Evolutionary conservation across 2,888 invertebrate genomes (phyloP).

Genomic region (Cremastinae sp.): DNA sequence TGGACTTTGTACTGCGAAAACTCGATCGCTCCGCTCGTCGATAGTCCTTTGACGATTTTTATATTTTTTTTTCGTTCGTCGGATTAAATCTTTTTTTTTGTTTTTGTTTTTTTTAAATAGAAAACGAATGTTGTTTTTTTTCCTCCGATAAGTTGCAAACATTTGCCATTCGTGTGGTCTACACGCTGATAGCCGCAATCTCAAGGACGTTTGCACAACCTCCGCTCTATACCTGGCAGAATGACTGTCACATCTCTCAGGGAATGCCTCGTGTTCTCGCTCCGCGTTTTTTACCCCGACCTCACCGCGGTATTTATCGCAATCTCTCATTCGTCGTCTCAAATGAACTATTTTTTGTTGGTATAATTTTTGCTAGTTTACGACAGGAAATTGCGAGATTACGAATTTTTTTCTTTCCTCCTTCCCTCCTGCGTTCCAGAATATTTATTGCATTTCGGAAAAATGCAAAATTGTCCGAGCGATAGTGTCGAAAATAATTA

Average conservation of each 20-base stretch:
- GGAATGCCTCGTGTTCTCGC: slow-evolving; percentile 35
- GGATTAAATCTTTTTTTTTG: slow-evolving; percentile 27
- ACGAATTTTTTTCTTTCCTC: too few species aligned
- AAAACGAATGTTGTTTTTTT: slow-evolving; percentile 37
- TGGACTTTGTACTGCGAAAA: slow-evolving; percentile 18
- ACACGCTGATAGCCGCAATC: slow-evolving; percentile 45
- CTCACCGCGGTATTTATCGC: slow-evolving; percentile 1
- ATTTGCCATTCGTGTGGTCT: slow-evolving; percentile 51
- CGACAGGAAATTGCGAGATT: too few species aligned
- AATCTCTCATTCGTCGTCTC: not conserved
- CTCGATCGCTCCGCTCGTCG: slow-evolving; percentile 55
- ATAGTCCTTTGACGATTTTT: slow-evolving; percentile 45
- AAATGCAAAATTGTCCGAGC: not conserved
- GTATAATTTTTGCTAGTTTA: too few species aligned
- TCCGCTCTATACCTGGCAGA: slow-evolving; percentile 9
- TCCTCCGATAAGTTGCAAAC: slow-evolving; percentile 46
- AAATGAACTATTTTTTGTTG: not conserved
- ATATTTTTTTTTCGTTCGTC: slow-evolving; percentile 16
- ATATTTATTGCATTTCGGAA: not conserved
- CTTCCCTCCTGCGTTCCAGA: not conserved
- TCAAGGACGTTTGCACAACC: slow-evolving; percentile 60
- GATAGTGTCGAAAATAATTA: too few species aligned
- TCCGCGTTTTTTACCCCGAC: slow-evolving; percentile 38
- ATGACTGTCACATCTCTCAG: slow-evolving; percentile 44
- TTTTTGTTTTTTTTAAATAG: slow-evolving; percentile 19